These are phyloP conservation scores for Paedocypris sp. DNA, from an alignment of 2,113 vertebrate genomes.

Conservation along the genomic window DNA sequence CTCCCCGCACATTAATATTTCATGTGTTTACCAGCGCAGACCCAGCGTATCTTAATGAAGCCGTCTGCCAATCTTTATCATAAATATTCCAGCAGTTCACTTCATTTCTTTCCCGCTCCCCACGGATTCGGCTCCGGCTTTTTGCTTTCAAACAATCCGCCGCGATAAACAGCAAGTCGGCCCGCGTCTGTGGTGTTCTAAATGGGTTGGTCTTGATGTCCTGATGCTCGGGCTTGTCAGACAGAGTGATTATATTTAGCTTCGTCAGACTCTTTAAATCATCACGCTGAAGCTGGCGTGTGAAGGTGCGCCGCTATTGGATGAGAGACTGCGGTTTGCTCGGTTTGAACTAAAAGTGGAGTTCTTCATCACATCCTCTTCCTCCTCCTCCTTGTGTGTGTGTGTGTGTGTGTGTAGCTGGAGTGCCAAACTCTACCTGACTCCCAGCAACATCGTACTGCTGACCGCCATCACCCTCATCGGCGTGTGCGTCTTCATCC, in stretches of 20 bases:
- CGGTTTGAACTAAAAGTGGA: neutral
- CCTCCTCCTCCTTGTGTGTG: neutral
- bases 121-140: neutral
- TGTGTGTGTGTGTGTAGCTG: conserved; percentile 61
- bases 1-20: conserved; percentile 27
- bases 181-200: neutral
- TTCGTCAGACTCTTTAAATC: neutral
- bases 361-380: neutral
- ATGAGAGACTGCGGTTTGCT: too few relatives aligned
- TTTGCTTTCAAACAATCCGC: conserved; percentile 4
- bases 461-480: conserved; percentile 92
- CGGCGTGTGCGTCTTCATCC: conserved; percentile 91
- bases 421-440: conserved; percentile 94
- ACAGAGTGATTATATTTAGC: conserved; percentile 19
- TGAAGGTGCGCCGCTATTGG: neutral
- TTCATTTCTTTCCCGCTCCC: neutral
- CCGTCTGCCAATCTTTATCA: neutral
- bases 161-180: neutral
- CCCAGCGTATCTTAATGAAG: conserved; percentile 17
- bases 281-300: neutral
- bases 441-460: conserved; percentile 92
- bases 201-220: neutral
- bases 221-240: conserved; percentile 7
- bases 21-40: conserved; percentile 13
- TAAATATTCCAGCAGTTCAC: conserved; percentile 17